Conservation (phyloP, 2,888 invertebrate genomes). For the Rotaria socialis region DNA sequence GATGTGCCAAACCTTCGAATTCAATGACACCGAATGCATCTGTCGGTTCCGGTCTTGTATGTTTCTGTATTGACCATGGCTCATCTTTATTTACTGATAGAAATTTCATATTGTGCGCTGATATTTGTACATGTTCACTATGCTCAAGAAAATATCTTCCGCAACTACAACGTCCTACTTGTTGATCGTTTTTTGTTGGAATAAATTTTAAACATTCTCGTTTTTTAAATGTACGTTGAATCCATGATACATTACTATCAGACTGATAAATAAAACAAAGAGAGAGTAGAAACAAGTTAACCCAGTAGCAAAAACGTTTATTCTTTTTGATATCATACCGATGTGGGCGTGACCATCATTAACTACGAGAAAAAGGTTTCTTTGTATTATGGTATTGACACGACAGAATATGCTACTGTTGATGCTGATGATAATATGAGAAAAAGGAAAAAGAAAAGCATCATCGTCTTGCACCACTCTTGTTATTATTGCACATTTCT, state of each 20-base stretch:
- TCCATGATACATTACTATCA: conserved; percentile 38
- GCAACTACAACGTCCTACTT: not conserved
- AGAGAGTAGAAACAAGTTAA: too few relatives aligned
- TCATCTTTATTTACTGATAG: not conserved
- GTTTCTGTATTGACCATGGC: conserved; percentile 15
- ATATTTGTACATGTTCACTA: not conserved
- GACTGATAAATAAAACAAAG: not conserved
- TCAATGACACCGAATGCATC: conserved; percentile 74
- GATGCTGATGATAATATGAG: not conserved
- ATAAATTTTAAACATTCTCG: conserved; percentile 44
- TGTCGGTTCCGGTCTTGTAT: not conserved
- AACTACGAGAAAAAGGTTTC: not conserved
- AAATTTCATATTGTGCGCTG: not conserved
- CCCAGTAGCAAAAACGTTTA: not conserved
- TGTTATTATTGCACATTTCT: not conserved
- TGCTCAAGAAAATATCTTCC: not conserved
- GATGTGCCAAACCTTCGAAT: conserved; percentile 77
- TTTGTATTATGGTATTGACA: not conserved
- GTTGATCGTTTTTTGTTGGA: conserved; percentile 23
- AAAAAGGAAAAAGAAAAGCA: not conserved
- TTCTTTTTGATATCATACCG: not conserved
- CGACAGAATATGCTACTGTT: not conserved
- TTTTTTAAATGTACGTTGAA: conserved; percentile 41
- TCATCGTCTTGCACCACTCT: not conserved
- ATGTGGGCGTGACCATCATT: conserved; percentile 10